These are phyloP conservation scores for Neodiprion pinetum DNA, from an alignment of 1,140 invertebrate species.

Conservation along the genomic window DNA sequence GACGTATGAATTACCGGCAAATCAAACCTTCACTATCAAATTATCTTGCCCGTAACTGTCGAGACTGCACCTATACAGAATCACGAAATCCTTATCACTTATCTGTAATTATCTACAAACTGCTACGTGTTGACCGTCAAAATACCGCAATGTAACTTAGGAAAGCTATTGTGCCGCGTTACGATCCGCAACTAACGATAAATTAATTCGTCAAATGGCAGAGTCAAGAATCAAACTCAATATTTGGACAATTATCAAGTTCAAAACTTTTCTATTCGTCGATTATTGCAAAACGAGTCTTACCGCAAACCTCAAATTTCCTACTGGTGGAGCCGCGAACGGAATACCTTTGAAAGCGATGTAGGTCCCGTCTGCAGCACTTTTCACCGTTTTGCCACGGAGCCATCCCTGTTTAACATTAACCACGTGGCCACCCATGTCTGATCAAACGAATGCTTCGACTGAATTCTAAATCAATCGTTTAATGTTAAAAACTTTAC, in stretches of 20 bases:
- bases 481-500: not conserved
- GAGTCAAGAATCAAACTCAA: not conserved
- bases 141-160: not conserved
- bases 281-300: slow-evolving; percentile 14
- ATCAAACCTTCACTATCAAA: too few species aligned
- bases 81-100: not conserved
- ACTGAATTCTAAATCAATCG: not conserved
- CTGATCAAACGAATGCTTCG: not conserved
- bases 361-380: slow-evolving; percentile 45
- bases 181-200: not conserved
- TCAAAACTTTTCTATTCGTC: not conserved
- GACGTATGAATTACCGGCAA: too few species aligned
- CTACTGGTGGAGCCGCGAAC: slow-evolving; percentile 70
- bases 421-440: slow-evolving; percentile 37
- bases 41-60: too few species aligned
- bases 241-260: too few species aligned
- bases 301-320: slow-evolving; percentile 69
- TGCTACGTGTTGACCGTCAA: not conserved
- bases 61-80: too few species aligned
- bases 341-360: slow-evolving; percentile 65
- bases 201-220: not conserved
- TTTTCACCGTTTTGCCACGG: slow-evolving; percentile 49
- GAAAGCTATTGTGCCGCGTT: not conserved
- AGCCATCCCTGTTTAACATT: slow-evolving; percentile 53
- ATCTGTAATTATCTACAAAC: not conserved